phyloP scores from a whole-genome alignment of 2,113 vertebrate species.

The Eulacestoma nigropectus region DNA sequence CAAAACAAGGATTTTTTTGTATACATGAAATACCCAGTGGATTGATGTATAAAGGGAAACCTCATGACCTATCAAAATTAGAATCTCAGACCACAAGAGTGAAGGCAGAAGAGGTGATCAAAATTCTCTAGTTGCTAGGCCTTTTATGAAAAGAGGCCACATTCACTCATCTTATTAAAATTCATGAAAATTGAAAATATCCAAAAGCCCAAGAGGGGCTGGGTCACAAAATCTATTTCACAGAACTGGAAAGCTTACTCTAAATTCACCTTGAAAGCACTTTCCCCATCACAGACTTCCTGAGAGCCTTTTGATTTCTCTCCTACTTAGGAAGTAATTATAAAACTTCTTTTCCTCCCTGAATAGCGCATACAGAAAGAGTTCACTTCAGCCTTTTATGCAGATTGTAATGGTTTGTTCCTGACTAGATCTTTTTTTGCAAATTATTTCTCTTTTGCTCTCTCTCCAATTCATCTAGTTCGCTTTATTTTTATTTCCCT shows the following conservation, averaged over 20 bases:
- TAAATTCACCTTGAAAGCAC: slow-evolving; percentile 52
- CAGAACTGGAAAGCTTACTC: neutral
- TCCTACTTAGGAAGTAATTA: slow-evolving; percentile 36
- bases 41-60: neutral
- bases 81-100: neutral
- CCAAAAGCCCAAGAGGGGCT: slow-evolving; percentile 9
- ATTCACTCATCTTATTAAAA: slow-evolving; percentile 46
- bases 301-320: slow-evolving; percentile 33
- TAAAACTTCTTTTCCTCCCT: neutral
- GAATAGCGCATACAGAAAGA: neutral
- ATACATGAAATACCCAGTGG: neutral
- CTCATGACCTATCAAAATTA: neutral
- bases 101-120: neutral
- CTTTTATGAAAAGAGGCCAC: neutral
- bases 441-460: neutral
- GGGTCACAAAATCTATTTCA: slow-evolving; percentile 35
- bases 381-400: slow-evolving; percentile 12
- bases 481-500: neutral
- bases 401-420: neutral
- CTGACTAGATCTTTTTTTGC: neutral
- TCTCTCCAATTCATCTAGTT: neutral
- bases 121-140: slow-evolving; percentile 17
- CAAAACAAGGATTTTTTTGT: neutral
- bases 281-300: neutral
- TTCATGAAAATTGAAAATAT: slow-evolving; percentile 39